These are phyloP conservation scores for Sitta carolinensis DNA, from an alignment of 2,797 vertebrate genomes.

Conservation along the genomic window DNA sequence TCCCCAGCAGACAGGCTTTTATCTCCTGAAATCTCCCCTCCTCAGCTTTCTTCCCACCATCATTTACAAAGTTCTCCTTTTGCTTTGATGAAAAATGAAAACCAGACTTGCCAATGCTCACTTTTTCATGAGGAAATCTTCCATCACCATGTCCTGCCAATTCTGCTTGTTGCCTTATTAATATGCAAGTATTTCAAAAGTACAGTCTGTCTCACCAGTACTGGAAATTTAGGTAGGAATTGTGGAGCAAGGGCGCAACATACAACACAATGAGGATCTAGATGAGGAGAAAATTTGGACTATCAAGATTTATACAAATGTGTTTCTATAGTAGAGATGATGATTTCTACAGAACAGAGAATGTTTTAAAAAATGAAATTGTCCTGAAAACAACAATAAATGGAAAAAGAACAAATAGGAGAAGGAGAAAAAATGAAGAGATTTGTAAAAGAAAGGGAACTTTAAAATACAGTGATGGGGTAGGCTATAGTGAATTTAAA, in stretches of 20 bases:
- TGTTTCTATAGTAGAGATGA: not conserved
- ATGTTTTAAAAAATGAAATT: not conserved
- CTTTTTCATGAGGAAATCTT: not conserved
- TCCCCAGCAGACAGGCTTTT: not conserved
- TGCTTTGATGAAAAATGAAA: constrained; percentile 27
- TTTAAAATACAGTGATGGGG: not conserved
- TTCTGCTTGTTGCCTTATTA: not conserved
- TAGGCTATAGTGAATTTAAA: constrained; percentile 1
- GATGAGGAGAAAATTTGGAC: not conserved
- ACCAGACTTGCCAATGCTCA: not conserved
- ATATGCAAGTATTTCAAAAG: not conserved
- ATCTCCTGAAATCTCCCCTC: not conserved
- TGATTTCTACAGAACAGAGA: not conserved
- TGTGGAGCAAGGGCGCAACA: not conserved
- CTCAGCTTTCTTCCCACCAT: not conserved
- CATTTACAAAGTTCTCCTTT: not conserved
- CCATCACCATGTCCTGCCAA: not conserved
- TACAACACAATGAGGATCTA: not conserved
- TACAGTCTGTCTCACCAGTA: not conserved
- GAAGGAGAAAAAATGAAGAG: not conserved
- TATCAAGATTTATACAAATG: not conserved
- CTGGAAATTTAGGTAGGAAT: not conserved
- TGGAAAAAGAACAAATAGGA: not conserved
- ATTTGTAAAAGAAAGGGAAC: not conserved
- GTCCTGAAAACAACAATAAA: not conserved